Evolutionary conservation across 2,113 vertebrate genomes (phyloP), one percentile per base, ranked within the genome.

Genomic region (Erythrocercus mccallii): DNA sequence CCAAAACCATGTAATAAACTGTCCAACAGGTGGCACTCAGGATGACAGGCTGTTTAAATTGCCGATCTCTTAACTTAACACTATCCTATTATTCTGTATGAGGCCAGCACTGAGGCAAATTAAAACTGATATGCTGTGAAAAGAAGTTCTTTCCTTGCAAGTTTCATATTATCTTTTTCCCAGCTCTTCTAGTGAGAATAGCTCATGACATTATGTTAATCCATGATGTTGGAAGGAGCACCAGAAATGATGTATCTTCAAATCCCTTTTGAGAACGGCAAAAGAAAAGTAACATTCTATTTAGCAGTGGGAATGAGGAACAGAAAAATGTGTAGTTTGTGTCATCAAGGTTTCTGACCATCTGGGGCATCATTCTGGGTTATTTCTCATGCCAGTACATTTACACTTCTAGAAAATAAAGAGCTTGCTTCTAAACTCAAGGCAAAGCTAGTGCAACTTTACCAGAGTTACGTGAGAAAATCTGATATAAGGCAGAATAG

Each of bases 261-360:
- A 93, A 65, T 82, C 61, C 37, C 85, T 96, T 93, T 91, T 56
- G 92, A 66, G 62, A 82, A 89, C 95, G 54, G 69, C 73, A 95
- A 81, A 96, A 93, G 81, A 69, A 85, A 88, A 86, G 88, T 11
- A 85, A 62, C 45, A 56, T n/a, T 37, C 73, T 94, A 88, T 78
- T 95, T 71, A 96, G 68, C 64, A 91, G 65, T 71, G 86, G 58
- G 57, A 92, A 83, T 22, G 57, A 95, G 48, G 74, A 90, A 37
- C 10, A 89, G 60, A 93, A 94, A 94, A 96, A 84, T 66, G 87
- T 85, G 66, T 56, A 38, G 37, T 64, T 95, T 93, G 69, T 95
- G 88, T 96, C 91, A 95, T 88, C 95, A 92, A 16, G 61, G 78
- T 74, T 92, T 90, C 91, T 95, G 90, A 80, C 95, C 94, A 95